These are phyloP conservation scores for Phalacrocorax pelagicus DNA, from an alignment of 2,113 vertebrate species.

Conservation along the genomic window DNA sequence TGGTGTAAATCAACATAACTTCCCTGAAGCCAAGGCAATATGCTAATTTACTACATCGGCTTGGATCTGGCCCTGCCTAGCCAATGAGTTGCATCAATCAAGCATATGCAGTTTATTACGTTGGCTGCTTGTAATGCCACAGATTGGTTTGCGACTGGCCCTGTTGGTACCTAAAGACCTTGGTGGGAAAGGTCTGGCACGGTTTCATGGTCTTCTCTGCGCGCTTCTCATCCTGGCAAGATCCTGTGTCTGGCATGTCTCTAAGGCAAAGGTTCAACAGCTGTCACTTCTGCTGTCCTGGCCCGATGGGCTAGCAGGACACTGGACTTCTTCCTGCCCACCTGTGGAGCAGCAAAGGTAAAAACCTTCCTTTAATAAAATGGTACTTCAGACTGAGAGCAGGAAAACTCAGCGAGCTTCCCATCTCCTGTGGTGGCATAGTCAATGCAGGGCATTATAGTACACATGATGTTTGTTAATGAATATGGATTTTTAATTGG, in stretches of 20 bases:
- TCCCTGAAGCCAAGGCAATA: slow-evolving; percentile 4
- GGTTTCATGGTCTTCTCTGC: not conserved
- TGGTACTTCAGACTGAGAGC: not conserved
- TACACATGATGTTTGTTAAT: slow-evolving; percentile 38
- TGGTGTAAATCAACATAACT: not conserved
- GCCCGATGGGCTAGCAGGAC: not conserved
- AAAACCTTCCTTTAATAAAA: not conserved
- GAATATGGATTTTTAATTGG: slow-evolving; percentile 65
- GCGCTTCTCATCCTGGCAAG: not conserved
- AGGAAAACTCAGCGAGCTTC: not conserved
- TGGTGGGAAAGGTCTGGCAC: not conserved
- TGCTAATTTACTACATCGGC: slow-evolving; percentile 21
- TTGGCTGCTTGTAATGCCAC: not conserved
- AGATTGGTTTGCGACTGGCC: not conserved
- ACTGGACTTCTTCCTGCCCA: not conserved
- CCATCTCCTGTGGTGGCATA: not conserved
- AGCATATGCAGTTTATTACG: not conserved
- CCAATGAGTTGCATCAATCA: slow-evolving; percentile 6
- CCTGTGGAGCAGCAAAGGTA: not conserved
- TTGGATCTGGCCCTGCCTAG: not conserved
- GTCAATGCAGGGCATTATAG: not conserved
- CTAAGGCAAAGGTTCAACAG: not conserved
- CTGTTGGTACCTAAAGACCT: slow-evolving; percentile 15
- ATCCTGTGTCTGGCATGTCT: not conserved
- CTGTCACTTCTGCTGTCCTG: not conserved